phyloP scores from a whole-genome alignment of 2,797 vertebrate species.

The Loriculus beryllinus region DNA sequence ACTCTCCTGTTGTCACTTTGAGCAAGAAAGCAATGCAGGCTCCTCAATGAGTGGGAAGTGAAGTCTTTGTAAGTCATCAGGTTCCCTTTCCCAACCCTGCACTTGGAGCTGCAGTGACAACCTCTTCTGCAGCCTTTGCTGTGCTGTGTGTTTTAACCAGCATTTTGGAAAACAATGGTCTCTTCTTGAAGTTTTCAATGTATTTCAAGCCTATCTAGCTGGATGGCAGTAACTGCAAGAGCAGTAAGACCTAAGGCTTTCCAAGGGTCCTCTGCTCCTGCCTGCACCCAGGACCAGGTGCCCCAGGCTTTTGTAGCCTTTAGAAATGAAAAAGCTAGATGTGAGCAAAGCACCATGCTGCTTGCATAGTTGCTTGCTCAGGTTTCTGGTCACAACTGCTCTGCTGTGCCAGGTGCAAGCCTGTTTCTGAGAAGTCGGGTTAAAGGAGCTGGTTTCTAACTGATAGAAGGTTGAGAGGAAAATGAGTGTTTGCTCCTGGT shows the following conservation, averaged over 20 bases:
- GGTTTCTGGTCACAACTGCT: background rate
- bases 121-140: background rate
- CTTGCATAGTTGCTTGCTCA: background rate
- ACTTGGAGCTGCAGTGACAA: background rate
- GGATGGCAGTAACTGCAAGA: background rate
- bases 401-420: background rate
- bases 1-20: background rate
- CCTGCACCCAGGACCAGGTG: background rate
- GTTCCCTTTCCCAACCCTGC: background rate
- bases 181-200: background rate
- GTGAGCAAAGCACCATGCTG: background rate
- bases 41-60: accelerated
- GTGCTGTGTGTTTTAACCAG: background rate
- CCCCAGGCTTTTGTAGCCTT: background rate
- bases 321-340: background rate
- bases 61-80: background rate
- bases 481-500: background rate
- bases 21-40: background rate
- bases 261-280: background rate
- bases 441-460: background rate
- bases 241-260: background rate
- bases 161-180: background rate
- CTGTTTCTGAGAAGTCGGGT: background rate
- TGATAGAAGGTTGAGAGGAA: background rate
- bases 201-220: background rate